phyloP scores from a whole-genome alignment of 2,113 vertebrate genomes.

The Centropus bengalensis region DNA sequence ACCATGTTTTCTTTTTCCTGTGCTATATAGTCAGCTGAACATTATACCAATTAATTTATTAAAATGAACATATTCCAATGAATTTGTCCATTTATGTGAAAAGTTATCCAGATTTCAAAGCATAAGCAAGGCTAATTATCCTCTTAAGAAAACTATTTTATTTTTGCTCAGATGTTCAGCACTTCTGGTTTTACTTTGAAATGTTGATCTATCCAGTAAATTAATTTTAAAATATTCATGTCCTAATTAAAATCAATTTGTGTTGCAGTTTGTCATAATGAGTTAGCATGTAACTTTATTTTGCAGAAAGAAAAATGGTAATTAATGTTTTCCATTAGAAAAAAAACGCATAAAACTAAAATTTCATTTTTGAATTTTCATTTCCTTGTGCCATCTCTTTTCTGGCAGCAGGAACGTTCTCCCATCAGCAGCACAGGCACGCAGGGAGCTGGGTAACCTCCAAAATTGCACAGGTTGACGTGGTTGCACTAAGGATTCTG shows the following conservation, averaged over 20 bases:
- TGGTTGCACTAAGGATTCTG: not conserved
- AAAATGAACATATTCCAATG: slow-evolving; percentile 51
- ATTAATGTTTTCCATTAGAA: slow-evolving; percentile 57
- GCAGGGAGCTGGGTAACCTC: not conserved
- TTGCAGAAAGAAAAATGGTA: slow-evolving; percentile 46
- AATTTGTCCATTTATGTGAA: slow-evolving; percentile 42
- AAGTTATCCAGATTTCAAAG: slow-evolving; percentile 64
- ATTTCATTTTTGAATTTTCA: not conserved
- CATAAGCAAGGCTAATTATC: slow-evolving; percentile 49
- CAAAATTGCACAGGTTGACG: not conserved
- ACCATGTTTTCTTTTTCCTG: slow-evolving; percentile 73
- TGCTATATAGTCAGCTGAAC: slow-evolving; percentile 46
- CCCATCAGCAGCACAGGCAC: not conserved
- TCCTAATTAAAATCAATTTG: slow-evolving; percentile 74
- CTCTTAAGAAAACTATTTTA: slow-evolving; percentile 66
- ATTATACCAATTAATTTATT: slow-evolving; percentile 63
- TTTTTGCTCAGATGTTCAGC: slow-evolving; percentile 69
- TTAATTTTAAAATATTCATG: slow-evolving; percentile 77
- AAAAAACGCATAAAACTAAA: not conserved
- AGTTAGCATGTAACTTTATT: slow-evolving; percentile 61
- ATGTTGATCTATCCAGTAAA: slow-evolving; percentile 69
- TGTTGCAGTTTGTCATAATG: slow-evolving; percentile 69
- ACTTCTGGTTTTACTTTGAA: slow-evolving; percentile 74
- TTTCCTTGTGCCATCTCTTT: not conserved
- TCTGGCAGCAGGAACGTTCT: not conserved